Base-by-base conservation (phyloP, 2,113 vertebrate species). In the Lepisosteus osseus region DNA sequence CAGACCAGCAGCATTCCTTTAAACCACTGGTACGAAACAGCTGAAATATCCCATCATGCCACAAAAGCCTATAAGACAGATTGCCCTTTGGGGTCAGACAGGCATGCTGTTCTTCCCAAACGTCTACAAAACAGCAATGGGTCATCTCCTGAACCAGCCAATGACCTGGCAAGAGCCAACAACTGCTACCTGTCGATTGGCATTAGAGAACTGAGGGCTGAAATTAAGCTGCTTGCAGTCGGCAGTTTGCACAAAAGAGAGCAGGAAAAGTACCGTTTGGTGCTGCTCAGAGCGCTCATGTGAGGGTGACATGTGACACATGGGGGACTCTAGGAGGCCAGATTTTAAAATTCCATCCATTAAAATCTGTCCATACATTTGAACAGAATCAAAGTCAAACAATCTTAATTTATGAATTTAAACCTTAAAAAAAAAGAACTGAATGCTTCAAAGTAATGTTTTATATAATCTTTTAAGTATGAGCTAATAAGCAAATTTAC, bases 1-100 rank as follows among this genome's bases (percentile, higher is more conserved):
- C 79, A 86, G 83, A 83, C 81, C 64, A 65, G 79, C 80, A 86
- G 82, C 87, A 90, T 91, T 91, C 91, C 88, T 84, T 68, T 76
- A 83, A 88, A 83, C 72, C 83, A 86, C 68, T 83, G 83, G 84
- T 65, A 88, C 66, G 85, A 89, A 86, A 86, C 83, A 78, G 68
- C 69, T 71, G 73, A 79, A 82, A 71, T 74, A 82, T 68, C 71
- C 78, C 78, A 74, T 74, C 6, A 57, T 77, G 68, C 72, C 12
- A 14, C 3, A 65, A 55, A 47, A 70, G 68, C 76, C 12, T 73
- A 61, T 0, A 15, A 74, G 64, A 74, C 59, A 78, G 81, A 78
- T 79, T 65, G 0, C 72, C 74, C 79, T 83, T 77, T 71, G 47
- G 71, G 73, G 74, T 74, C 77, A 41, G 73, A 75, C 71, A 80